Evolutionary conservation across 2,113 vertebrate species (phyloP), one percentile per base, ranked within the genome.

Genomic region (Bubo bubo): DNA sequence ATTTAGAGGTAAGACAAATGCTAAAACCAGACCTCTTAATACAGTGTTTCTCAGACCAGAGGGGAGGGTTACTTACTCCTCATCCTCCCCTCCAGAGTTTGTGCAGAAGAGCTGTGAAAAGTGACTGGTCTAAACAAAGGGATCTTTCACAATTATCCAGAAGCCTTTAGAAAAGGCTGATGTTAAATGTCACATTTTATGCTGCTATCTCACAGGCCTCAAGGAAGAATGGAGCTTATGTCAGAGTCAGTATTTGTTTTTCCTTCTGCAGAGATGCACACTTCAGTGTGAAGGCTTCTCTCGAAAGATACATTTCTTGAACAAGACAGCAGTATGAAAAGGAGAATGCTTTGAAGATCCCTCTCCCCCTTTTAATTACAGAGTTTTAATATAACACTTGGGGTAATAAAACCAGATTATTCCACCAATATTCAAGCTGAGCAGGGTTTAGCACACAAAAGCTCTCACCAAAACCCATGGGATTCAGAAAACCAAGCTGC

Each of bases 111-210:
- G 81, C 79, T 91, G 64, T 84, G 67, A 84, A 13, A 95, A 95
- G 62, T 84, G 88, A 91, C 80, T 93, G 66, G 66, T 86, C 63
- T 76, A 58, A 93, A 96, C 88, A 96, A 97, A 91, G 39, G 80
- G 67, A 95, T 95, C 84, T 77, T 95, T 96, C 91, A 95, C 73
- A 82, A 85, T 91, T 73, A 93, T 89, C 86, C 6, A 16, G 55
- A 93, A 63, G 86, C 86, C 66, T 97, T 96, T 93, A 90, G 43
- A 91, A 90, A 85, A 91, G 70, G 59, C 77, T 94, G 83, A 96
- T 97, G 94, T 92, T 94, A 95, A 97, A 94, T 93, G 91, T 91
- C 94, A 96, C 73, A 77, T 94, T 91, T 89, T 90, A 53, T 71
- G 84, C 70, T 93, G 88, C 92, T 97, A 83, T 95, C 90, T 86